phyloP scores from a whole-genome alignment of 2,888 invertebrate species.

The Platycnemis pennipes region DNA sequence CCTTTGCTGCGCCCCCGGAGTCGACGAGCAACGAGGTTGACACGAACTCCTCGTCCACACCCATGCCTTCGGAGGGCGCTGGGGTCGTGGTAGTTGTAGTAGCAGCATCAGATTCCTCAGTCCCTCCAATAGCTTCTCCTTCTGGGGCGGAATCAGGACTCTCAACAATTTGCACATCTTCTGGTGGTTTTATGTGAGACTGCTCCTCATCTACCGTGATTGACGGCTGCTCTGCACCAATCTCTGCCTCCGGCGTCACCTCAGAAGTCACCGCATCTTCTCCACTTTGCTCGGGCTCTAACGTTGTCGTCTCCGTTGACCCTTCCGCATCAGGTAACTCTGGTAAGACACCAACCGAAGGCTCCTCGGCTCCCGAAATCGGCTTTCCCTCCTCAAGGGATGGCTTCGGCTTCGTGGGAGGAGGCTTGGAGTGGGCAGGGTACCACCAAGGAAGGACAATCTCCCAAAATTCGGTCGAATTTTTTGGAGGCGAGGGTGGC shows the following conservation, averaged over 20 bases:
- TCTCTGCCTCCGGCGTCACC: not conserved
- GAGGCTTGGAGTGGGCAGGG: not conserved
- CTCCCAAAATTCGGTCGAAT: not conserved
- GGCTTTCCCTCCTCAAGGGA: not conserved
- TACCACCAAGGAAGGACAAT: conserved; percentile 59
- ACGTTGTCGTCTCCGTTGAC: not conserved
- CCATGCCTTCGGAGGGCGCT: not conserved
- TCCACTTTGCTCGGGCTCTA: not conserved
- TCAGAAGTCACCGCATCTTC: not conserved
- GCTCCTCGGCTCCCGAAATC: not conserved
- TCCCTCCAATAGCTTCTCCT: not conserved
- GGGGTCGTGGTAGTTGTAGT: not conserved
- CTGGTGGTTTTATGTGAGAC: not conserved
- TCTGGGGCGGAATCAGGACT: not conserved
- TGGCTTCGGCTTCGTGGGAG: not conserved
- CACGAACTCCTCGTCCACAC: not conserved
- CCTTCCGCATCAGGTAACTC: not conserved
- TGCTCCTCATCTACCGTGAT: not conserved
- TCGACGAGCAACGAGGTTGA: not conserved
- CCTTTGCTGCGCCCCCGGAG: not conserved
- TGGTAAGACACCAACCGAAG: not conserved
- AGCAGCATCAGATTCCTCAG: not conserved
- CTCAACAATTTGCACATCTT: not conserved
- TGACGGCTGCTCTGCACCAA: not conserved
- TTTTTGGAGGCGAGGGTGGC: not conserved